These are phyloP conservation scores for Cavia aperea DNA, from an alignment of 2,113 vertebrate species.

Conservation along the genomic window DNA sequence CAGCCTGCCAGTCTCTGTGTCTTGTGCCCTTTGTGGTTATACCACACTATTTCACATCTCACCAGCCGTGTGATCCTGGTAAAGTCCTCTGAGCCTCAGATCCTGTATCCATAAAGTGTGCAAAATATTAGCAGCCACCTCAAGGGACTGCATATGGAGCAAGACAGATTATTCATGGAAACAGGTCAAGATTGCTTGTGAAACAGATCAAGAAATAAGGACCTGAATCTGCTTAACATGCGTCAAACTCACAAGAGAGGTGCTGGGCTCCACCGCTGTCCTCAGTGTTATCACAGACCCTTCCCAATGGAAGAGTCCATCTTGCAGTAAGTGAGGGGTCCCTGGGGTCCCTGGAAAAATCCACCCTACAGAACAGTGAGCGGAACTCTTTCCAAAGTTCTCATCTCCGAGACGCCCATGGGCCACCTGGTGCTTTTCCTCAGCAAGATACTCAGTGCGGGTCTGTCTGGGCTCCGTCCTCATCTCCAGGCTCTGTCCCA, in stretches of 20 bases:
- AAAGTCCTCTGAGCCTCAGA: background rate
- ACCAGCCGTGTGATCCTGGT: background rate
- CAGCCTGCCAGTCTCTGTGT: background rate
- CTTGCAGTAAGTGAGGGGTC: background rate
- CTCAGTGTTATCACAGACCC: background rate
- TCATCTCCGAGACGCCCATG: background rate
- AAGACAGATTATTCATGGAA: background rate
- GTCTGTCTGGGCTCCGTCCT: background rate
- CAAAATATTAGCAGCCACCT: background rate
- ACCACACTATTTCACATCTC: too few species aligned
- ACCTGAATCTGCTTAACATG: background rate
- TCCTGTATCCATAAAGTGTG: background rate
- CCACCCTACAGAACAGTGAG: background rate
- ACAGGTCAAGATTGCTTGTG: background rate
- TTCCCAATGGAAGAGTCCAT: background rate
- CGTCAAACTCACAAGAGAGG: background rate
- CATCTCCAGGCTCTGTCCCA: constrained; percentile 52
- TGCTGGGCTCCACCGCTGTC: background rate
- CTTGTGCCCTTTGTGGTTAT: rapidly evolving
- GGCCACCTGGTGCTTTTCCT: background rate
- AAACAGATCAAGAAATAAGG: background rate
- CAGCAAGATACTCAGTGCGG: background rate
- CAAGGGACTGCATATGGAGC: background rate
- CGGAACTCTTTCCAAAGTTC: background rate
- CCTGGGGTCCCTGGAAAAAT: background rate